These are phyloP conservation scores for Cheilosia impressa DNA, from an alignment of 2,888 invertebrate genomes.

Conservation along the genomic window DNA sequence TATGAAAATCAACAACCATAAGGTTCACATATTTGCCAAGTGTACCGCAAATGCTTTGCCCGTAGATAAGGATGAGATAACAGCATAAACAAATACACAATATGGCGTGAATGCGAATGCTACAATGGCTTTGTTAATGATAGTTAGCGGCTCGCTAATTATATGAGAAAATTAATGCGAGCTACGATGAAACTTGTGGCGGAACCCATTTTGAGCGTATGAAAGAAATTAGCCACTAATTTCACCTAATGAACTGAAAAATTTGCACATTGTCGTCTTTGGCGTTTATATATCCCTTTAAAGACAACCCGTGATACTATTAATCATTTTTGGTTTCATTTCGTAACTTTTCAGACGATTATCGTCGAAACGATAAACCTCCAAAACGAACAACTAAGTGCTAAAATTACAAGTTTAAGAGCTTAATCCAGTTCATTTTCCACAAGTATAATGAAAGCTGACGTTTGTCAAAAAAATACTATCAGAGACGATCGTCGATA, in stretches of 20 bases:
- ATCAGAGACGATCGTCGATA: no score
- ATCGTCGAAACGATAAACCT: no score
- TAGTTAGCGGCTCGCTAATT: conserved; percentile 46
- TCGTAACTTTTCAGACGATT: no score
- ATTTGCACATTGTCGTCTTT: not conserved
- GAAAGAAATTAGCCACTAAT: conserved; percentile 24
- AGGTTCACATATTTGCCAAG: conserved; percentile 4
- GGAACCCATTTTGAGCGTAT: conserved; percentile 18
- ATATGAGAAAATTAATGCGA: conserved; percentile 8
- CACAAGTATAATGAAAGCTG: no score
- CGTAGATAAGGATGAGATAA: conserved; percentile 48
- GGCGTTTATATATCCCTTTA: not conserved
- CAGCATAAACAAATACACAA: conserved; percentile 49
- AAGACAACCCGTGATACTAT: no score
- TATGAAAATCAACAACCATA: conserved; percentile 4
- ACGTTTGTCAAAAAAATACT: no score
- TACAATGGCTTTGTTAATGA: conserved; percentile 48
- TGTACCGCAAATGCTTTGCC: conserved; percentile 14
- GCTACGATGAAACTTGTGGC: conserved; percentile 2
- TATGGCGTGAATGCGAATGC: conserved; percentile 51
- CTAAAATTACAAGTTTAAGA: no score
- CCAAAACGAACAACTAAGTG: no score
- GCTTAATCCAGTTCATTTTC: no score
- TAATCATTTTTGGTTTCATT: no score
- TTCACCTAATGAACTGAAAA: conserved; percentile 8